Evolutionary conservation across 1,140 invertebrate species (phyloP).

Genomic region (Trachymyrmex septentrionalis): DNA sequence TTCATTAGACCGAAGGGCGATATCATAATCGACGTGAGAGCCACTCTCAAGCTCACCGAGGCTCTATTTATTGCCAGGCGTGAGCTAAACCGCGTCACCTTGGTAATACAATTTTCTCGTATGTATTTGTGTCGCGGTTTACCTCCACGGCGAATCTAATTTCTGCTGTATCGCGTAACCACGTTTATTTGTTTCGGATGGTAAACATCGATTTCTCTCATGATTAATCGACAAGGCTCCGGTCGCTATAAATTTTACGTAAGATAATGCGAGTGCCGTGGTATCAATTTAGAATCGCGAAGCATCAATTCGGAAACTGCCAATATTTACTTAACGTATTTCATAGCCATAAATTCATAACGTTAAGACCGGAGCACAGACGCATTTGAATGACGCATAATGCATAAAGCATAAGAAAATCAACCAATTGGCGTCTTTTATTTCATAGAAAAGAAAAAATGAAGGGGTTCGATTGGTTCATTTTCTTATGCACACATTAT

Average conservation of each 20-base stretch:
- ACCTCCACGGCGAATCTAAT: constrained; percentile 6
- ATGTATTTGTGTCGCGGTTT: constrained; percentile 22
- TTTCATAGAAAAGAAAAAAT: too few relatives aligned
- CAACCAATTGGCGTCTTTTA: too few relatives aligned
- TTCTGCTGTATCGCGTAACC: background rate
- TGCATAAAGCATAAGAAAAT: too few relatives aligned
- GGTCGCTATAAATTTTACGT: background rate
- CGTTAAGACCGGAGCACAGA: too few relatives aligned
- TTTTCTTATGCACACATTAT: too few relatives aligned
- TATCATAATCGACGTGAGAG: constrained; percentile 38
- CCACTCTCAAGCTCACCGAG: constrained; percentile 17
- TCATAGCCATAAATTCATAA: background rate
- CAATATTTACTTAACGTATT: background rate
- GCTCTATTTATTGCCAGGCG: constrained; percentile 34
- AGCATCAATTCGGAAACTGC: background rate
- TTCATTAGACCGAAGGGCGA: constrained; percentile 46
- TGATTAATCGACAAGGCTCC: background rate
- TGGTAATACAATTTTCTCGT: constrained; percentile 33
- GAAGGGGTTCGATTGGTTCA: too few relatives aligned
- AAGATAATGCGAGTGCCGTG: background rate
- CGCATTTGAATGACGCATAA: too few relatives aligned
- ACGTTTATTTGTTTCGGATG: constrained; percentile 2
- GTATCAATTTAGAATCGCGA: background rate
- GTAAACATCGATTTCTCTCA: background rate
- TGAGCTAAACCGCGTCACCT: constrained; percentile 33